A percentile compares a stretch with the other conserved stretches of the same genome.
Conservation (phyloP, 2,888 invertebrate species). For the Amblyjoppa fuscipennis region DNA sequence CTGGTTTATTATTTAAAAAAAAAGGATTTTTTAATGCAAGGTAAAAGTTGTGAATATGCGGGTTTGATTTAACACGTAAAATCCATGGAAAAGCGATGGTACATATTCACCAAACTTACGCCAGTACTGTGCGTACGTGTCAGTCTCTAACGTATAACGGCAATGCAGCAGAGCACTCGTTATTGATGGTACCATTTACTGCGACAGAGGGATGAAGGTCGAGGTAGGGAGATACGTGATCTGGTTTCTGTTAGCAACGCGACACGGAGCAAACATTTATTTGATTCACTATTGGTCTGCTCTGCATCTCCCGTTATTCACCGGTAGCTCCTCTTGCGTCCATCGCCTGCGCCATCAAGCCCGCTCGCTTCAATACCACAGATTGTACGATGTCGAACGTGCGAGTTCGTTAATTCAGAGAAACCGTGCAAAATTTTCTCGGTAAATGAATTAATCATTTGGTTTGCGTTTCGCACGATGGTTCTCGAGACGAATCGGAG, state of each 20-base stretch:
- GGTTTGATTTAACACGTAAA: not conserved
- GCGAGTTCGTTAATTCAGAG: not conserved
- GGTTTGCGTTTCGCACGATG: not conserved
- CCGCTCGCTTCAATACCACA: not conserved
- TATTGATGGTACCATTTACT: not conserved
- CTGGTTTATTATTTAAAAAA: too few species aligned
- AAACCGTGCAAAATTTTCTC: not conserved
- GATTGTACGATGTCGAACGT: not conserved
- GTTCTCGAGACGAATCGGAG: not conserved
- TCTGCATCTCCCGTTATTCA: not conserved
- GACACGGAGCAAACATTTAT: conserved; percentile 19
- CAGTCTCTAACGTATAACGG: not conserved
- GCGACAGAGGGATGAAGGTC: not conserved
- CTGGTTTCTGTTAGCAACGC: not conserved
- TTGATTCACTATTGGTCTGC: not conserved
- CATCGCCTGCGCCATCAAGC: not conserved
- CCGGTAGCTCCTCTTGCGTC: not conserved
- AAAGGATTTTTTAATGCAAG: too few species aligned
- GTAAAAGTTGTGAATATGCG: not conserved
- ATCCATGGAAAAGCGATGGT: not conserved
- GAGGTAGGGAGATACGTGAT: not conserved
- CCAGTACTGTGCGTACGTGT: not conserved
- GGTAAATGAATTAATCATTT: not conserved
- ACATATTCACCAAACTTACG: not conserved
- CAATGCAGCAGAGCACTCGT: not conserved